Conservation (phyloP, 1,140 invertebrate genomes). For the Dysdera silvatica region DNA sequence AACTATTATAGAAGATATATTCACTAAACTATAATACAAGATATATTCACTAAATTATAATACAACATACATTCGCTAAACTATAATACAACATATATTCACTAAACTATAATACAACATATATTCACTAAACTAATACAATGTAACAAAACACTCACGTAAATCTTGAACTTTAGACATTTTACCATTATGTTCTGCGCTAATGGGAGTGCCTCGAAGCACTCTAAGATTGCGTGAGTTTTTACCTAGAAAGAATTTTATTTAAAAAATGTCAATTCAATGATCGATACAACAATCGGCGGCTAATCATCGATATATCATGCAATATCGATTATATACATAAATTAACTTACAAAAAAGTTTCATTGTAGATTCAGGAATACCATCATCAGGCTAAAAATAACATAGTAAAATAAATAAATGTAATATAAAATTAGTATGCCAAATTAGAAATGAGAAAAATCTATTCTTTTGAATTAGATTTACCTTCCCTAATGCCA, state of each 20-base stretch:
- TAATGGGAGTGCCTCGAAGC: slow-evolving; percentile 68
- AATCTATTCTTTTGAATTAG: too few species aligned
- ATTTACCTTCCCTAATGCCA: slow-evolving; percentile 43
- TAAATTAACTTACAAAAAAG: slow-evolving; percentile 43
- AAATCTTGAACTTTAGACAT: slow-evolving; percentile 51
- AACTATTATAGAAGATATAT: too few species aligned
- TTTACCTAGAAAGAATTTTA: slow-evolving; percentile 53
- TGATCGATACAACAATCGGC: slow-evolving; percentile 2
- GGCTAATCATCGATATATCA: too few species aligned
- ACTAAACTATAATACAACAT: too few species aligned
- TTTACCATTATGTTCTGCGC: slow-evolving; percentile 60
- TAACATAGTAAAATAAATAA: not conserved
- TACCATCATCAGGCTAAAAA: slow-evolving; percentile 56
- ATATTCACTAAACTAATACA: too few species aligned
- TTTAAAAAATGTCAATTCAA: too few species aligned
- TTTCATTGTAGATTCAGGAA: slow-evolving; percentile 69
- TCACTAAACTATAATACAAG: too few species aligned
- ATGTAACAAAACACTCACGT: too few species aligned
- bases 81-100: too few species aligned
- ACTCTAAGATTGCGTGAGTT: slow-evolving; percentile 71
- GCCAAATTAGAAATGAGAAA: too few species aligned
- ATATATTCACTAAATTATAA: too few species aligned
- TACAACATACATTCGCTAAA: too few species aligned
- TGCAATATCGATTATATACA: slow-evolving; percentile 15
- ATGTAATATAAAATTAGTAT: not conserved